Conservation (phyloP, 2,797 vertebrate species). For the Rhinella marina region DNA sequence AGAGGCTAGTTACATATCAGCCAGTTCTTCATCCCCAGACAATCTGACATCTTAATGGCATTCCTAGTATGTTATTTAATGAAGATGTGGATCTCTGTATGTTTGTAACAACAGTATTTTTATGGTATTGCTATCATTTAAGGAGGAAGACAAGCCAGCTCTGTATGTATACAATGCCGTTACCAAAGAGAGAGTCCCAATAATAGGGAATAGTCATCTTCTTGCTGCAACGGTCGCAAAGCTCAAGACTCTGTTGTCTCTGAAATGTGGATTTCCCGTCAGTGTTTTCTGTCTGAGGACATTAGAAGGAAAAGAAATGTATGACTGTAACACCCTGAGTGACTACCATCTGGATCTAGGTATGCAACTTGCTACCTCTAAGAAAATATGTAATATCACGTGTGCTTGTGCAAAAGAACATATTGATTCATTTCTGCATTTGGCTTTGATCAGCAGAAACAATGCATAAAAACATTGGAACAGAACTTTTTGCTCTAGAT, state of each 20-base stretch:
- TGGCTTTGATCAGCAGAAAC: no score
- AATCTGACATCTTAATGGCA: neutral
- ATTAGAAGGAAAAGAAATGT: conserved; percentile 72
- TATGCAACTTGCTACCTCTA: conserved; percentile 61
- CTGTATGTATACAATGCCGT: conserved; percentile 77
- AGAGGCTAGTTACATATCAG: no score
- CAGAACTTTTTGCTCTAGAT: no score
- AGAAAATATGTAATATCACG: neutral
- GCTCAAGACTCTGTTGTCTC: conserved; percentile 73
- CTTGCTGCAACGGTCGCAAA: conserved; percentile 70
- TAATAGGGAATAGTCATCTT: conserved; percentile 69
- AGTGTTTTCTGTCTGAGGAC: conserved; percentile 77
- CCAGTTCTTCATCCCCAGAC: neutral
- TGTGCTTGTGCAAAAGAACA: neutral
- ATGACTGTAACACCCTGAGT: conserved; percentile 76
- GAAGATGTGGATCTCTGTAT: neutral
- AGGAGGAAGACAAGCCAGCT: conserved; percentile 76
- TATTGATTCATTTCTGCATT: neutral
- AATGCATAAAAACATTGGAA: no score
- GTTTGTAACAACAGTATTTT: neutral
- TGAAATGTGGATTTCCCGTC: conserved; percentile 74
- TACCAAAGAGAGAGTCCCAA: conserved; percentile 71
- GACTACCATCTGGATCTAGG: conserved; percentile 73
- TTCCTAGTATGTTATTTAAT: neutral
- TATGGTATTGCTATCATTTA: conserved; percentile 34